Evolutionary conservation across 2,888 invertebrate species (phyloP), one percentile per base, ranked within the genome.

Genomic region (Cheilosia scutellata): DNA sequence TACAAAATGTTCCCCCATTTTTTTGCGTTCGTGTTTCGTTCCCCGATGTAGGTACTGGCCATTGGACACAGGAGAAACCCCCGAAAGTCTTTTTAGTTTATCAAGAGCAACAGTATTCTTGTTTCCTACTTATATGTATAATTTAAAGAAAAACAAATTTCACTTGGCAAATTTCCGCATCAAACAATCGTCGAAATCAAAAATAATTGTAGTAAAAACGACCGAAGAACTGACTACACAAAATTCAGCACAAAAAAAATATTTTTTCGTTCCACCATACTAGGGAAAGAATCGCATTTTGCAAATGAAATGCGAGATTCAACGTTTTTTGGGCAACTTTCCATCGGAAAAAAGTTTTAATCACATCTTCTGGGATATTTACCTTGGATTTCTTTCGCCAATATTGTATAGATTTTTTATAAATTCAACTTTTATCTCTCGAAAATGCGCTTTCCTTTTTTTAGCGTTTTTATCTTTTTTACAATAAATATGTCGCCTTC

Each of bases 401-500:
- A 82, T 78, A 74, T 78, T 74, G 37, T 82, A 49, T 63, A 63
- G 77, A 82, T 82, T 87, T 44, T 53, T 77, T 66, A 60, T 68
- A 62, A 68, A 66, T 74, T 72, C 70, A 82, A 78, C 62, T 82
- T 82, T 79, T 79, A 80, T 87, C 51, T 74, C 58, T 76, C 78
- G 72, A 87, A 87, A 87, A 77, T 87, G 87, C 78, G 82, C 87
- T 87, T 82, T 87, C 66, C 77, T 72, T 82, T 80, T 72, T 78
- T 76, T 68, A 44, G 66, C 63, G 62, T 70, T 76, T 82, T 86
- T 82, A 5, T 57, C 31, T 87, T 87, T 76, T 87, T 87, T 76
- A 72, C 70, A 80, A 87, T 82, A 84, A 88, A 87, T 82, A 82
- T 83, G 83, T 76, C 79, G 82, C 77, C 83, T 84, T 74, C 87